Evolutionary conservation across 53 echinoderm and acorn worm genomes (phyloP), one percentile per base, ranked within the genome.

Genomic region (Mesocentrotus franciscanus): DNA sequence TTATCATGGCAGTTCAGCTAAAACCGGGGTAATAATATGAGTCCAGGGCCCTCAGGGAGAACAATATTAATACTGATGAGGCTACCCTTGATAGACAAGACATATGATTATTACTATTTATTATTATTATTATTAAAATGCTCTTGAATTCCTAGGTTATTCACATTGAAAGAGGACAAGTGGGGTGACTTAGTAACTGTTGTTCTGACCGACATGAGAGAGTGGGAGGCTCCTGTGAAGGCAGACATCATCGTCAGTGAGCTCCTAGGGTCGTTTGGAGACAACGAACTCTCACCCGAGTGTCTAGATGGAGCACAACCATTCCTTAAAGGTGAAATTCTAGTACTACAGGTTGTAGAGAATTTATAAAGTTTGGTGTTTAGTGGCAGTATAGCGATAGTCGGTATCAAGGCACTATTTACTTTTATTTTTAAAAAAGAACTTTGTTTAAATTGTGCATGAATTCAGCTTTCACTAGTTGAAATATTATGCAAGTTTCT

Each of bases 161-260:
- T 97, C 60, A 95, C 98, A 56, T 95, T 99, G 72, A 97, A 99
- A 74, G 99, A 99, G 81, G 99, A 99, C 64, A 99, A 97, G 95
- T 99, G 99, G 99, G 99, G 98, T 29, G 99, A 99, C 83, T 92
- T 93, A 33, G 99, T 99, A 62, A 97, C 96, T 2, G 97, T 99
- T 17, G 96, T 99, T 0, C 97, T 97, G 94, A 97, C 96, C 1
- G 99, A 99, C 90, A 99, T 99, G 99, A 93, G 99, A 49, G 97
- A 98, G 32, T 99, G 99, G 99, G 91, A 97, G 87, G 97, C 99
- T 10, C 98, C 97, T 7, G 97, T 96, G 92, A 99, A 99, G 95
- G 99, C 99, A 0, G 99, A 99, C 72, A 99, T 99, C 95, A 99
- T 99, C 58, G 99, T 99, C 96, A 99, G 99, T 92, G 99, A 99